A percentile compares a stretch with the other conserved stretches of the same genome.
Conservation (phyloP, 2,888 invertebrate genomes). For the Lissocephala sabroskyi region DNA sequence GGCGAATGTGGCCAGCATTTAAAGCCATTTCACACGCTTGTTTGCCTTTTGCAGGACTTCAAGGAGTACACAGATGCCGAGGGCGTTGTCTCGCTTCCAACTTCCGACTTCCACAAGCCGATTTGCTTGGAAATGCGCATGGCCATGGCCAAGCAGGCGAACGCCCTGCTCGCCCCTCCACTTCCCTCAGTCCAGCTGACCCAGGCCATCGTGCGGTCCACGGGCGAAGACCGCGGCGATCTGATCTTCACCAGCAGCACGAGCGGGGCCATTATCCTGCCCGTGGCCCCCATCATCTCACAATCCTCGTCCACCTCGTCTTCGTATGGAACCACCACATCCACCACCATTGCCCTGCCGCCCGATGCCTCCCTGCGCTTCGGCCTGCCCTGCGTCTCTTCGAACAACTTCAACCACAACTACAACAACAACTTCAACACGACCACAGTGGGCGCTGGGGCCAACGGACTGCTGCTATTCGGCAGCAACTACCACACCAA, state of each 20-base stretch:
- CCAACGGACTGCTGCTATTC: conserved; percentile 39
- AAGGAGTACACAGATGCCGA: conserved; percentile 94
- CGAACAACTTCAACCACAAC: conserved; percentile 69
- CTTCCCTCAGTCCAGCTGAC: too few species aligned
- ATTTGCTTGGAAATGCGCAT: conserved; percentile 85
- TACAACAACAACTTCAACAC: conserved; percentile 69
- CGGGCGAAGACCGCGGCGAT: neutral
- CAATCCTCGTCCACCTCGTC: conserved; percentile 68
- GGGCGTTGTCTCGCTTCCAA: conserved; percentile 88
- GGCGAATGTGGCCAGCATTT: too few species aligned
- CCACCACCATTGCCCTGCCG: conserved; percentile 71
- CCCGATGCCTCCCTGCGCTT: conserved; percentile 67
- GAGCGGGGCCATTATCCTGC: conserved; percentile 28
- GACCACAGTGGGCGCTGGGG: conserved; percentile 36
- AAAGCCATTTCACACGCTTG: neutral
- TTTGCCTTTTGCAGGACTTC: conserved; percentile 78
- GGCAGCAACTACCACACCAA: conserved; percentile 49
- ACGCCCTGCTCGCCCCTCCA: conserved; percentile 44
- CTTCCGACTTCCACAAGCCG: conserved; percentile 87
- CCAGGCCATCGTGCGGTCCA: conserved; percentile 6
- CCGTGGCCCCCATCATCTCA: conserved; percentile 56
- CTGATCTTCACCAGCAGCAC: conserved; percentile 21
- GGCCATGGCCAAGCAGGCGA: conserved; percentile 52
- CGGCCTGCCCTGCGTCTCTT: conserved; percentile 55
- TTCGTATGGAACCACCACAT: conserved; percentile 70